Percentiles rank a stretch among this genome's conserved stretches.
phyloP scores from a whole-genome alignment of 2,797 vertebrate genomes.

The Ctenosaura bakeri region DNA sequence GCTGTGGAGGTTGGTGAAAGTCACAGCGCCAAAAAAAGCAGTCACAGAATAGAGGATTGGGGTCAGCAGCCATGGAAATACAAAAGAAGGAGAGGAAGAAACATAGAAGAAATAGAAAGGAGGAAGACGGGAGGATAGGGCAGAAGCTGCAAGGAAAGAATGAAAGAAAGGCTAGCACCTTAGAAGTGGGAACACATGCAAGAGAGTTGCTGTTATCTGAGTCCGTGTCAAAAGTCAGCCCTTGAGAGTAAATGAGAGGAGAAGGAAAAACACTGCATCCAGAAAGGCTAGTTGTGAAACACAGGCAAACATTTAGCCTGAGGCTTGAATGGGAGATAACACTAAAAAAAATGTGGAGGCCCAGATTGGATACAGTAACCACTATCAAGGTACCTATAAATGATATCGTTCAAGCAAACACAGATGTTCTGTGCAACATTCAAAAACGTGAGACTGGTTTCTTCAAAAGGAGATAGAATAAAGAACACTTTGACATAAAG shows the following conservation, averaged over 20 bases:
- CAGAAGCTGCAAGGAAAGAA: background rate
- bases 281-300: background rate
- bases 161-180: background rate
- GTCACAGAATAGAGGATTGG: background rate
- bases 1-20: background rate
- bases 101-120: background rate
- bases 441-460: background rate
- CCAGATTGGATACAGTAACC: background rate
- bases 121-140: background rate
- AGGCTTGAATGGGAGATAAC: background rate
- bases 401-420: background rate
- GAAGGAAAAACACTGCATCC: background rate
- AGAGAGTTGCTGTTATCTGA: background rate
- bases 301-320: background rate
- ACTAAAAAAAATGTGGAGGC: background rate
- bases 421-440: background rate
- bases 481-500: background rate
- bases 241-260: too few species aligned
- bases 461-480: background rate
- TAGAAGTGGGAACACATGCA: background rate
- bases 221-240: background rate
- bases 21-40: background rate
- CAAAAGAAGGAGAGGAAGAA: background rate
- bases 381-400: background rate
- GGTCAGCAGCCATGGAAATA: too few species aligned